Percentiles rank a stretch among this genome's conserved stretches.
These are phyloP conservation scores for Heterodera filipjevi DNA, from an alignment of 2,888 invertebrate species.

Conservation along the genomic window DNA sequence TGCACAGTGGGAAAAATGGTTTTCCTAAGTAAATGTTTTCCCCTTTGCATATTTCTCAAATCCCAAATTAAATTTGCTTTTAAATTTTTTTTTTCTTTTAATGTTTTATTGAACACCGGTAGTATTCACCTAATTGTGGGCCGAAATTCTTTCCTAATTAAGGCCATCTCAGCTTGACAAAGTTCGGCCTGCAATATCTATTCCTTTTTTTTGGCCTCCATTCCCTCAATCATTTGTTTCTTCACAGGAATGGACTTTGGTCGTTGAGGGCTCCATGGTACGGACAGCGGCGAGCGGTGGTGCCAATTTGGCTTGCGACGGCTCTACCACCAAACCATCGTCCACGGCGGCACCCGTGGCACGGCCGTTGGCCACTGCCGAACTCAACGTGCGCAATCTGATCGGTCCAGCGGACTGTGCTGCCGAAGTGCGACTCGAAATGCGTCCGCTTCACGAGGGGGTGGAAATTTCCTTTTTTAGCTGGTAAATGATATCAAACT, in stretches of 20 bases:
- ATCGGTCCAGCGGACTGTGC: constrained; percentile 8
- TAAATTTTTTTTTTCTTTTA: too few relatives aligned
- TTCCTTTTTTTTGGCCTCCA: too few relatives aligned
- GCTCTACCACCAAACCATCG: neutral
- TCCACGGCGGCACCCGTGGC: neutral
- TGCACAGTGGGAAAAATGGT: too few relatives aligned
- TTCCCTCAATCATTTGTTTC: too few relatives aligned
- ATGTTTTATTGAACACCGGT: too few relatives aligned
- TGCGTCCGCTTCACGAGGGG: constrained; percentile 23
- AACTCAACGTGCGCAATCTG: constrained; percentile 1
- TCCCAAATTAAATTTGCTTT: too few relatives aligned
- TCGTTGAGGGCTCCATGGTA: constrained; percentile 16
- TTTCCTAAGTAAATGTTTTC: too few relatives aligned
- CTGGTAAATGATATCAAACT: neutral
- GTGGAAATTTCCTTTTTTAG: neutral
- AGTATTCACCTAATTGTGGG: too few relatives aligned
- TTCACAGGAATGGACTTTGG: constrained; percentile 16
- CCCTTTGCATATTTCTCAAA: too few relatives aligned
- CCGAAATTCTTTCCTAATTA: too few relatives aligned
- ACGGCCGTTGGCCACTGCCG: constrained; percentile 7
- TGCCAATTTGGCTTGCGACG: neutral
- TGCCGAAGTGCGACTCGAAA: constrained; percentile 5
- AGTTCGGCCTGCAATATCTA: too few relatives aligned
- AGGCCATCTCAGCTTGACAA: too few relatives aligned
- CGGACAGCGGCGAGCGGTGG: neutral